Percentiles rank a stretch among this genome's conserved stretches.
phyloP scores from a whole-genome alignment of 2,797 vertebrate species.

The Phrynocephalus forsythii region DNA sequence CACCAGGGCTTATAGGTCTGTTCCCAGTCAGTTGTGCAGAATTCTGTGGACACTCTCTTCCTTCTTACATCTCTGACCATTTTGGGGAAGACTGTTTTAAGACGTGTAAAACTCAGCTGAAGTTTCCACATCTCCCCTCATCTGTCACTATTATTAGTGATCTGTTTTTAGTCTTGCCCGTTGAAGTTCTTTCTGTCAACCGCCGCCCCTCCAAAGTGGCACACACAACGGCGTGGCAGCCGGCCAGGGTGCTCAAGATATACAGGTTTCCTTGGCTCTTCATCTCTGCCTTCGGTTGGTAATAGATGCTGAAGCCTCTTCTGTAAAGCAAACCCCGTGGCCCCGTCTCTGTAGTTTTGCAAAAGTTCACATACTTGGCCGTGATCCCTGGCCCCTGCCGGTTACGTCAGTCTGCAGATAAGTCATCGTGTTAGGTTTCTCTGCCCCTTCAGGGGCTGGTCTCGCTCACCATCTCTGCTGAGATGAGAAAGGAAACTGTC shows the following conservation, averaged over 20 bases:
- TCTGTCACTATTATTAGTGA: conserved; percentile 54
- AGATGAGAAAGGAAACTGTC: conserved; percentile 9
- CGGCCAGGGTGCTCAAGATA: conserved; percentile 32
- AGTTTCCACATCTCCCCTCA: not conserved
- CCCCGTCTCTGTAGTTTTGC: conserved; percentile 34
- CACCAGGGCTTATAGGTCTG: no score
- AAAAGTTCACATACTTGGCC: conserved; percentile 77
- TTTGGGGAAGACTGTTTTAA: not conserved
- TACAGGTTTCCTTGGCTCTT: conserved; percentile 55
- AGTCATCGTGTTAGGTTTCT: conserved; percentile 72
- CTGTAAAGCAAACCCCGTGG: conserved; percentile 10
- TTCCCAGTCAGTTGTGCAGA: not conserved
- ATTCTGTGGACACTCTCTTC: no score
- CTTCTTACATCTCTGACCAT: no score
- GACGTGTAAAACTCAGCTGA: accelerated
- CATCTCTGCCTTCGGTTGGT: conserved; percentile 54
- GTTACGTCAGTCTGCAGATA: conserved; percentile 58
- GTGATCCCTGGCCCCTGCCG: not conserved
- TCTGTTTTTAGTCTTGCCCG: not conserved
- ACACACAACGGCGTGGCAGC: not conserved
- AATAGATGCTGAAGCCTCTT: not conserved
- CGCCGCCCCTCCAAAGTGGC: not conserved
- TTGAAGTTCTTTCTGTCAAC: not conserved
- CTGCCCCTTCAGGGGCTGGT: conserved; percentile 46
- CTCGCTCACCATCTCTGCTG: conserved; percentile 56